Evolutionary conservation across 53 echinoderm and acorn worm species (phyloP).

Genomic region (Pentamera pediparva): DNA sequence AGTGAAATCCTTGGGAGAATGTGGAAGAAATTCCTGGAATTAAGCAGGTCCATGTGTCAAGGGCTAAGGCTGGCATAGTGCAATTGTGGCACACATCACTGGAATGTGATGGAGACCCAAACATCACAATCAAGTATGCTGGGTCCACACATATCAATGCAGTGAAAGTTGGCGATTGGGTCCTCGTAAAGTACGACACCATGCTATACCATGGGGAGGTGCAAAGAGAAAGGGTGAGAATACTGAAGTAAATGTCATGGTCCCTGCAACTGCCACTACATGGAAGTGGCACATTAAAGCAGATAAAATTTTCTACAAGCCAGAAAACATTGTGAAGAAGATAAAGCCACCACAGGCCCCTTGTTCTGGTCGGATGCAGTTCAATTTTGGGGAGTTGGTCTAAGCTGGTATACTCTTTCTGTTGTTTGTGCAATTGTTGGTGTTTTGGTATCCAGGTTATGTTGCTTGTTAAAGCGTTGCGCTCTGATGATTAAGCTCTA

Average conservation of each 20-base stretch:
- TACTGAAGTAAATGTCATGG: conserved; percentile 6
- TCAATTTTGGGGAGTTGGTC: too few relatives aligned
- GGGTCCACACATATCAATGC: not conserved
- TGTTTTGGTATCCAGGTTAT: too few relatives aligned
- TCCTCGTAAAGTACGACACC: not conserved
- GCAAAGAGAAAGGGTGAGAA: not conserved
- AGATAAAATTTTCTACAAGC: conserved; percentile 1
- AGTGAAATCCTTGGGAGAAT: not conserved
- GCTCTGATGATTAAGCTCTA: too few relatives aligned
- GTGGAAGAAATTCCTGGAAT: not conserved
- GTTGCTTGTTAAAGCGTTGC: too few relatives aligned
- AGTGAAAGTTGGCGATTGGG: not conserved
- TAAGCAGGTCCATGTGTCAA: not conserved
- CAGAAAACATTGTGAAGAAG: not conserved
- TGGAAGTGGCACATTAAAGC: not conserved
- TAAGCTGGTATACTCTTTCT: too few relatives aligned
- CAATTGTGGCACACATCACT: not conserved
- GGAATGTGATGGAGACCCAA: not conserved
- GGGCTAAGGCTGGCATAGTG: not conserved
- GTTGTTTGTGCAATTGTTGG: too few relatives aligned
- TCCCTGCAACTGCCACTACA: not conserved
- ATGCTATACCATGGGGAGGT: not conserved
- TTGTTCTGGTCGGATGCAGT: not conserved
- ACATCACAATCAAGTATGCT: not conserved
- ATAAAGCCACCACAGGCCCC: not conserved